phyloP scores from a whole-genome alignment of 2,888 invertebrate species.

The Trissonchulus latispiculum region DNA sequence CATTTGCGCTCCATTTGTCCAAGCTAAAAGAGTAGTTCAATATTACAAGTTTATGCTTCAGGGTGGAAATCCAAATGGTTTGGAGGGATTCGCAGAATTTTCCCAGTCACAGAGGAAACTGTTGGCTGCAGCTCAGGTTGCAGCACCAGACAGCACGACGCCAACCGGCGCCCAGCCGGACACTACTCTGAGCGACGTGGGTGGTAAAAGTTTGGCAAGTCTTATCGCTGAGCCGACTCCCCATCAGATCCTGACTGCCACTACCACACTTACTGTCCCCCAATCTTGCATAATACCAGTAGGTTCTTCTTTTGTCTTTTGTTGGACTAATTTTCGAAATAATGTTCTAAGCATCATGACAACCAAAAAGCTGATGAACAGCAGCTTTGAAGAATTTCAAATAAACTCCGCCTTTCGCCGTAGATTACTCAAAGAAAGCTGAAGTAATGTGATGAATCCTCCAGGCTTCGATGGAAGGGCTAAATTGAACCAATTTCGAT shows the following conservation, averaged over 20 bases:
- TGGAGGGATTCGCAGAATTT: constrained; percentile 15
- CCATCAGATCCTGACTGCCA: constrained; percentile 24
- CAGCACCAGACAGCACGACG: constrained; percentile 21
- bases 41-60: too few species aligned
- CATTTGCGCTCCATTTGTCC: too few species aligned
- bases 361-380: too few species aligned
- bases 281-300: constrained; percentile 1
- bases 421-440: not conserved
- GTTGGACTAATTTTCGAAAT: not conserved
- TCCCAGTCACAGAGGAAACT: constrained; percentile 9
- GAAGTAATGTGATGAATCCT: not conserved
- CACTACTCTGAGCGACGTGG: not conserved
- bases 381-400: too few species aligned
- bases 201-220: constrained; percentile 18
- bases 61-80: not conserved
- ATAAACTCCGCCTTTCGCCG: too few species aligned
- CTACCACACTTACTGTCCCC: constrained; percentile 26
- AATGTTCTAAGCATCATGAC: not conserved
- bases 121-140: not conserved
- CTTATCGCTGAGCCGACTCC: constrained; percentile 25
- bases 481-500: too few species aligned
- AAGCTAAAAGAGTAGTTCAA: too few species aligned
- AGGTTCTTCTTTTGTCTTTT: not conserved
- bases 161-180: not conserved
- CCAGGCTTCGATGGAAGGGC: not conserved